phyloP scores from a whole-genome alignment of 1,140 invertebrate genomes.

The Trichoplusia ni region DNA sequence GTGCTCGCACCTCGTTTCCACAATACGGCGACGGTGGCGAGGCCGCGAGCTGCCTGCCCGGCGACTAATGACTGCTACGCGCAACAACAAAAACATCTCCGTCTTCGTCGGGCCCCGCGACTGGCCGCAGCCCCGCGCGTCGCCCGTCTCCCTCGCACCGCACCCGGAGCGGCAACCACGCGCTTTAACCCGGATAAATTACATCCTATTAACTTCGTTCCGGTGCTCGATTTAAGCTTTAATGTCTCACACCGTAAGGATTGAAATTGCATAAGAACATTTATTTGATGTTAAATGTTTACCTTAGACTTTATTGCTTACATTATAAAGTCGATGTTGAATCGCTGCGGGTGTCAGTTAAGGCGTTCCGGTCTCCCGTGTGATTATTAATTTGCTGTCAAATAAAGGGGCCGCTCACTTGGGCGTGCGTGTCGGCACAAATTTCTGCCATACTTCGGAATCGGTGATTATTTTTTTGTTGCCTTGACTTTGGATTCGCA shows the following conservation, averaged over 20 bases:
- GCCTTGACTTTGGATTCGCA: slow-evolving; percentile 69
- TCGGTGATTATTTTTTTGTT: slow-evolving; percentile 77
- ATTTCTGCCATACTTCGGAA: slow-evolving; percentile 80
- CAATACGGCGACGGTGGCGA: slow-evolving; percentile 66
- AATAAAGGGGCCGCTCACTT: slow-evolving; percentile 79
- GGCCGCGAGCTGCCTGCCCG: slow-evolving; percentile 50
- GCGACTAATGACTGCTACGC: slow-evolving; percentile 66
- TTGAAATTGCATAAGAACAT: slow-evolving; percentile 71
- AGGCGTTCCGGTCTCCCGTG: slow-evolving; percentile 62
- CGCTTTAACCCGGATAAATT: slow-evolving; percentile 78
- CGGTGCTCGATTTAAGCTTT: slow-evolving; percentile 75
- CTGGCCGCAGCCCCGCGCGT: slow-evolving; percentile 47
- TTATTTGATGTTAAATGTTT: slow-evolving; percentile 55
- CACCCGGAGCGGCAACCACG: slow-evolving; percentile 72
- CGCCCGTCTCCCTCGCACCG: slow-evolving; percentile 56
- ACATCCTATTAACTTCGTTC: slow-evolving; percentile 79
- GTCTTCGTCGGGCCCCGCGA: slow-evolving; percentile 54
- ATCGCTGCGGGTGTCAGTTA: slow-evolving; percentile 53
- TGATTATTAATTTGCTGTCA: slow-evolving; percentile 81
- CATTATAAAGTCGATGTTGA: slow-evolving; percentile 69
- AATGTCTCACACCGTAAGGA: slow-evolving; percentile 69
- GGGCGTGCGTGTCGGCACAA: slow-evolving; percentile 78
- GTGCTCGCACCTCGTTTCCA: slow-evolving; percentile 61
- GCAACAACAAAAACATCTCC: slow-evolving; percentile 63
- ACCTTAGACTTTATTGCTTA: slow-evolving; percentile 62